phyloP scores from a whole-genome alignment of 2,113 vertebrate species.

The Triplophysa tibetana region DNA sequence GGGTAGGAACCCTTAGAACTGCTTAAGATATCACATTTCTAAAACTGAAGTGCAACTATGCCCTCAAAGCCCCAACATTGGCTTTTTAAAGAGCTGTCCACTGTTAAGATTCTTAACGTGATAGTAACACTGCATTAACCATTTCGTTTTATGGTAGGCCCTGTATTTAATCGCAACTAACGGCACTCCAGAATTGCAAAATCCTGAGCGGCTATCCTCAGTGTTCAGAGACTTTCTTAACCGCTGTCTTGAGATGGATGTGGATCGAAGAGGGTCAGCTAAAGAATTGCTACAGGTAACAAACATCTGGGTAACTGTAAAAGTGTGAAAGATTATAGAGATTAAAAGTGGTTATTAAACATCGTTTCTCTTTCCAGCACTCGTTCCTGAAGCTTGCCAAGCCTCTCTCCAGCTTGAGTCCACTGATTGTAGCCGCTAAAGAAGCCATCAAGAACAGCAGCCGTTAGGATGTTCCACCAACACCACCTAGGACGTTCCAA shows the following conservation, averaged over 20 bases:
- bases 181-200: constrained; percentile 96
- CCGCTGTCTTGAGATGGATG: constrained; percentile 97
- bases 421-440: constrained; percentile 98
- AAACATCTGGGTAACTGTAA: neutral
- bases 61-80: too few species aligned
- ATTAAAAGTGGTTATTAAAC: neutral
- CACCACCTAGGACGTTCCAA: neutral
- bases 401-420: constrained; percentile 97
- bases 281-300: constrained; percentile 95
- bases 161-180: constrained; percentile 98
- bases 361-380: constrained; percentile 75
- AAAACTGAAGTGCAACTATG: too few species aligned
- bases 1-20: constrained; percentile 74
- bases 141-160: constrained; percentile 72
- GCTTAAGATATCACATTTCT: too few species aligned
- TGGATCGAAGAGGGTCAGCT: constrained; percentile 94
- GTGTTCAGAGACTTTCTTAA: constrained; percentile 97
- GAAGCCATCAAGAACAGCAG: constrained; percentile 99
- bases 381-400: constrained; percentile 98
- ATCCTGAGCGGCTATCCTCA: constrained; percentile 91
- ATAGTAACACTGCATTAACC: neutral
- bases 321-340: neutral
- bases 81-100: too few species aligned
- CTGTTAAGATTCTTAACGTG: too few species aligned
- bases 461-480: constrained; percentile 74